These are phyloP conservation scores for Lynx canadensis DNA, from an alignment of 2,113 vertebrate species.

Conservation along the genomic window DNA sequence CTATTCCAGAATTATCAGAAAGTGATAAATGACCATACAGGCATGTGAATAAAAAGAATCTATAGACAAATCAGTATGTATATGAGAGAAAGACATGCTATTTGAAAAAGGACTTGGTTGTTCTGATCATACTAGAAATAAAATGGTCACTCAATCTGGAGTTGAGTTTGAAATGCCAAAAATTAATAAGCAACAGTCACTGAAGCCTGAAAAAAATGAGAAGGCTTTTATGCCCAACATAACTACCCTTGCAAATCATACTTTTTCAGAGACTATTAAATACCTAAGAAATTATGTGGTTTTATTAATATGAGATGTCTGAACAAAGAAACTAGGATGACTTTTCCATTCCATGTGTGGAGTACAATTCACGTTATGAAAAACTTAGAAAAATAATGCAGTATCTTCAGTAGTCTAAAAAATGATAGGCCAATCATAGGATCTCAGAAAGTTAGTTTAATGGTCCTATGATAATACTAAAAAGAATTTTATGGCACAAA, in stretches of 20 bases:
- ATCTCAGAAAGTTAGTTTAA: slow-evolving; percentile 8
- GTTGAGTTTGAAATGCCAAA: background rate
- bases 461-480: background rate
- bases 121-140: slow-evolving; percentile 9
- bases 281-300: slow-evolving; percentile 16
- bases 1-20: background rate
- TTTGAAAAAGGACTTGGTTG: background rate
- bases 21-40: background rate
- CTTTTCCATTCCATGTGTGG: slow-evolving; percentile 7
- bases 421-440: background rate
- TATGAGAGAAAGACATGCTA: background rate
- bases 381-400: background rate
- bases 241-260: slow-evolving; percentile 34
- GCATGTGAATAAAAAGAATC: slow-evolving; percentile 9
- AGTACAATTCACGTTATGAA: background rate
- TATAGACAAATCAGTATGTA: background rate
- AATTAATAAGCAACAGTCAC: slow-evolving; percentile 18
- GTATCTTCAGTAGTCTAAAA: slow-evolving; percentile 7
- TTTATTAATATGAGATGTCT: slow-evolving; percentile 47
- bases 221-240: slow-evolving; percentile 7
- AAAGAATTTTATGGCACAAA: background rate
- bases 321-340: slow-evolving; percentile 45
- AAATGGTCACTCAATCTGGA: slow-evolving; percentile 13
- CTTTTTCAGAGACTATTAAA: slow-evolving; percentile 47
- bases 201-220: background rate